Conservation (phyloP, 2,888 invertebrate species). For the Plagodis pulveraria region DNA sequence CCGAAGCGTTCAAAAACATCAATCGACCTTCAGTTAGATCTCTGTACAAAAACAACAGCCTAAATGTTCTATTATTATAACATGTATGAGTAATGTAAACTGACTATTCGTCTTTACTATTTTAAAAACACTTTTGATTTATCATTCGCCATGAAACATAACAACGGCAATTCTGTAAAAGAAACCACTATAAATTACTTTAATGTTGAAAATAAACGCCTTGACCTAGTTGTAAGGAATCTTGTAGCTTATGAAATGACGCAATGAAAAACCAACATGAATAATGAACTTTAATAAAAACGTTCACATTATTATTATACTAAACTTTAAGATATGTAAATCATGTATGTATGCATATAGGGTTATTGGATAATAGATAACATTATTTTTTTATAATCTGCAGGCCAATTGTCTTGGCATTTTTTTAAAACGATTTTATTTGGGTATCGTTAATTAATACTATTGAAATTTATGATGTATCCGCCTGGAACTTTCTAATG, state of each 20-base stretch:
- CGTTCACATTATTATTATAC: too few species aligned
- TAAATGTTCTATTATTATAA: constrained; percentile 9
- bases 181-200: constrained; percentile 41
- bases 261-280: constrained; percentile 10
- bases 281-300: too few species aligned
- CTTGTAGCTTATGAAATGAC: constrained; percentile 20
- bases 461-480: too few species aligned
- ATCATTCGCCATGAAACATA: constrained; percentile 35
- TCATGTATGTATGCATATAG: too few species aligned
- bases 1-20: constrained; percentile 9
- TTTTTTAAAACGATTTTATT: too few species aligned
- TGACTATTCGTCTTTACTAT: constrained; percentile 23
- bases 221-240: constrained; percentile 34
- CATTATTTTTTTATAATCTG: too few species aligned
- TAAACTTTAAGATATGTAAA: too few species aligned
- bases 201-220: constrained; percentile 39
- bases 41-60: constrained; percentile 6
- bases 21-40: background rate
- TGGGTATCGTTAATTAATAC: too few species aligned
- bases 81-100: constrained; percentile 18
- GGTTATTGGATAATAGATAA: too few species aligned
- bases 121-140: constrained; percentile 37
- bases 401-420: too few species aligned
- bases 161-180: constrained; percentile 37
- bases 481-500: too few species aligned